These are phyloP conservation scores for Lochmaea capreae DNA, from an alignment of 2,888 invertebrate genomes.

Conservation along the genomic window DNA sequence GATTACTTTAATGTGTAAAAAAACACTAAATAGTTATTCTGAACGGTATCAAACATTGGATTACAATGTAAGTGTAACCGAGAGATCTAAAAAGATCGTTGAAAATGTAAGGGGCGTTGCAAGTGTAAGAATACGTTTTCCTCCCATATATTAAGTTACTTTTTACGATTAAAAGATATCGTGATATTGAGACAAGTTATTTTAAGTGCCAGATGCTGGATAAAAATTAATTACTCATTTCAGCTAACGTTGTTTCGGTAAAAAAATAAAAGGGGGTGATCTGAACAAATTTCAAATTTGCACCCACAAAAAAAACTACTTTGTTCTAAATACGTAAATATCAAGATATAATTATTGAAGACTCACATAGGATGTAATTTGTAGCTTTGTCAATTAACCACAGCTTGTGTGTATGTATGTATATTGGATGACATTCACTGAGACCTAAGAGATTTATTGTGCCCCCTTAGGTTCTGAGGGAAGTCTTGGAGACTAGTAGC, in stretches of 20 bases:
- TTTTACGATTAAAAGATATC: slow-evolving; percentile 28
- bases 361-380: too few species aligned
- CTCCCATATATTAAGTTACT: slow-evolving; percentile 41
- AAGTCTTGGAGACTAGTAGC: too few species aligned
- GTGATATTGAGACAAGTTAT: not conserved
- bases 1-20: not conserved
- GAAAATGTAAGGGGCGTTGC: slow-evolving; percentile 25
- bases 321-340: too few species aligned
- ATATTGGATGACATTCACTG: too few species aligned
- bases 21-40: not conserved
- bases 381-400: too few species aligned
- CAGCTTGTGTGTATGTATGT: too few species aligned
- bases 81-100: slow-evolving; percentile 10
- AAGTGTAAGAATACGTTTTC: slow-evolving; percentile 34
- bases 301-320: too few species aligned
- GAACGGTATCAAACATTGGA: not conserved
- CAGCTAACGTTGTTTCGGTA: not conserved
- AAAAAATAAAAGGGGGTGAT: not conserved
- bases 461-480: too few species aligned
- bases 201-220: slow-evolving; percentile 2
- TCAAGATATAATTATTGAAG: not conserved
- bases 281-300: not conserved
- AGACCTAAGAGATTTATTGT: too few species aligned
- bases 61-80: slow-evolving; percentile 10
- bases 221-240: not conserved